Evolutionary conservation across 2,113 vertebrate genomes (phyloP).

Genomic region (Stigmatopora nigra): DNA sequence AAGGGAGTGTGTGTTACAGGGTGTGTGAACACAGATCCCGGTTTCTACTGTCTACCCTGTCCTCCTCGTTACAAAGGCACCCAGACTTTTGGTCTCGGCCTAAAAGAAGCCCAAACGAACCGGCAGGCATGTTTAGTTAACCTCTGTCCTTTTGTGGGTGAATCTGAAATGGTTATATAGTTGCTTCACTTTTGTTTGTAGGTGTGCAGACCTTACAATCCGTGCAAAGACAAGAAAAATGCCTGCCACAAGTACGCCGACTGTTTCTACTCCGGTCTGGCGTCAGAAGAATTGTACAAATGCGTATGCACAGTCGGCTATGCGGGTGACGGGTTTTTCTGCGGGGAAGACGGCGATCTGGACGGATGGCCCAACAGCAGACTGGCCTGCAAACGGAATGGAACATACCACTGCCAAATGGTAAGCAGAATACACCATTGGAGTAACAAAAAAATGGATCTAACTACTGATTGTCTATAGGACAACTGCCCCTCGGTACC

Average conservation of each 20-base stretch:
- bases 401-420: constrained; percentile 87
- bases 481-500: constrained; percentile 91
- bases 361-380: constrained; percentile 92
- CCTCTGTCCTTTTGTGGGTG: not conserved
- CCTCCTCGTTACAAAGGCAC: constrained; percentile 85
- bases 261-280: constrained; percentile 86
- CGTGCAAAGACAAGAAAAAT: constrained; percentile 89
- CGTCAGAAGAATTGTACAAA: constrained; percentile 87
- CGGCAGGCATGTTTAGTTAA: constrained; percentile 71
- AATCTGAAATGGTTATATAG: not conserved
- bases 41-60: constrained; percentile 90
- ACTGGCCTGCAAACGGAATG: constrained; percentile 83
- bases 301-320: constrained; percentile 89
- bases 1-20: constrained; percentile 80
- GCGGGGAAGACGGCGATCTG: constrained; percentile 91
- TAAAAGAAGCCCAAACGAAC: constrained; percentile 74
- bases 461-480: constrained; percentile 57
- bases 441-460: not conserved
- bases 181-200: constrained; percentile 39
- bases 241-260: constrained; percentile 80
- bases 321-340: constrained; percentile 88
- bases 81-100: constrained; percentile 83
- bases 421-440: constrained; percentile 52
- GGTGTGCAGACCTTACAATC: constrained; percentile 92
- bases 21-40: constrained; percentile 91